phyloP scores from a whole-genome alignment of 2,888 invertebrate species.

The Peribatodes rhomboidaria region DNA sequence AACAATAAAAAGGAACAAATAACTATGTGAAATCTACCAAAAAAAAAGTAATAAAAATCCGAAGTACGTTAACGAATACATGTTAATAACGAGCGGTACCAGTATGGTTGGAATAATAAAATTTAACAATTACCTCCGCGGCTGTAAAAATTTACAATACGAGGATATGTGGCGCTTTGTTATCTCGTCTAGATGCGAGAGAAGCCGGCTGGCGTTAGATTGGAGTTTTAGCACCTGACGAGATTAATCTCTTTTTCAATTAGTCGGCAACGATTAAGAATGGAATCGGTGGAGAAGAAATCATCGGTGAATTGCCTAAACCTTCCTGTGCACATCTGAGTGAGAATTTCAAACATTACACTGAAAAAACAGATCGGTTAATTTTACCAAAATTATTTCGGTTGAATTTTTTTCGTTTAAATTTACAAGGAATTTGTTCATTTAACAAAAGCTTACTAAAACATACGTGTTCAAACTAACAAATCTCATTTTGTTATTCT shows the following conservation, averaged over 20 bases:
- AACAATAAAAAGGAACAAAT: background rate
- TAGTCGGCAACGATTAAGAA: slow-evolving; percentile 3
- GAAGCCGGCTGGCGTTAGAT: slow-evolving; percentile 22
- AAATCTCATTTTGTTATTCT: too few relatives aligned
- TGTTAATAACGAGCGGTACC: slow-evolving; percentile 49
- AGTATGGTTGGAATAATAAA: slow-evolving; percentile 49
- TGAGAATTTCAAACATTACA: too few relatives aligned
- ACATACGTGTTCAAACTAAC: too few relatives aligned
- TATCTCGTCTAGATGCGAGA: slow-evolving; percentile 25
- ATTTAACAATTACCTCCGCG: slow-evolving; percentile 49
- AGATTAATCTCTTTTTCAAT: slow-evolving; percentile 21
- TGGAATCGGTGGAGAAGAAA: background rate
- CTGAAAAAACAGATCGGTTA: too few relatives aligned
- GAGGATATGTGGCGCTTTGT: slow-evolving; percentile 37
- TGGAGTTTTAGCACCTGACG: slow-evolving; percentile 44
- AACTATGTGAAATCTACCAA: slow-evolving; percentile 25
- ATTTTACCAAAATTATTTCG: too few relatives aligned
- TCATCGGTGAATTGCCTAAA: background rate
- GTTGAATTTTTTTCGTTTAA: too few relatives aligned
- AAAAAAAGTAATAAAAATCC: slow-evolving; percentile 52
- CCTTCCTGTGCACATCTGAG: too few relatives aligned
- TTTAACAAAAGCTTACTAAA: too few relatives aligned
- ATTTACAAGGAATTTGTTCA: too few relatives aligned
- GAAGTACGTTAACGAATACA: slow-evolving; percentile 53
- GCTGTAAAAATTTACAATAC: slow-evolving; percentile 70